Evolutionary conservation across 2,113 vertebrate genomes (phyloP).

Genomic region (Pycnonotus jocosus): DNA sequence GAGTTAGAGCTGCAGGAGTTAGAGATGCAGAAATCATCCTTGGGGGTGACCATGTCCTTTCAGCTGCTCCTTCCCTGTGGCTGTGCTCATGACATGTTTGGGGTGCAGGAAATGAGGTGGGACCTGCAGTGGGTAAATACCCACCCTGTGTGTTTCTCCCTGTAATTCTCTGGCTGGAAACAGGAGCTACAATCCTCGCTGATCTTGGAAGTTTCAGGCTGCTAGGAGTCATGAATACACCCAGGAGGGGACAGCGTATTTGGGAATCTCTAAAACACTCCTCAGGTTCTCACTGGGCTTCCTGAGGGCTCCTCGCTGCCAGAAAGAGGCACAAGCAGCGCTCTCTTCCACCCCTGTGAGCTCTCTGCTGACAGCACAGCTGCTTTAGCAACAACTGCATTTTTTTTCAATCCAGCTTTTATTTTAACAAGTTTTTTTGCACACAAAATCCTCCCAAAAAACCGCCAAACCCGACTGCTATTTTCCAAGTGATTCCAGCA

Average conservation of each 20-base stretch:
- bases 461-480: not conserved
- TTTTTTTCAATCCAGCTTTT: not conserved
- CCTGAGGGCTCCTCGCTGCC: not conserved
- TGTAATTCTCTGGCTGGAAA: not conserved
- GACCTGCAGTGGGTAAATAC: not conserved
- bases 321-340: not conserved
- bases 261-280: not conserved
- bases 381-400: not conserved
- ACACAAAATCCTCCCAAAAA: too few species aligned
- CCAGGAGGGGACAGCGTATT: not conserved
- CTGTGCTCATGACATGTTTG: fast-evolving
- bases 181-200: fast-evolving
- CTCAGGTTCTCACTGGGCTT: not conserved
- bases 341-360: not conserved
- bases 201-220: not conserved
- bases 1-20: fast-evolving
- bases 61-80: not conserved
- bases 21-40: not conserved
- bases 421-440: not conserved
- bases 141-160: not conserved
- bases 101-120: not conserved
- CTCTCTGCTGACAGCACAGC: not conserved
- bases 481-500: not conserved
- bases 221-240: not conserved
- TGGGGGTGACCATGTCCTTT: not conserved